Percentiles rank a stretch among this genome's conserved stretches.
These are phyloP conservation scores for Tachysurus vachellii DNA, from an alignment of 2,113 vertebrate genomes.

Conservation along the genomic window DNA sequence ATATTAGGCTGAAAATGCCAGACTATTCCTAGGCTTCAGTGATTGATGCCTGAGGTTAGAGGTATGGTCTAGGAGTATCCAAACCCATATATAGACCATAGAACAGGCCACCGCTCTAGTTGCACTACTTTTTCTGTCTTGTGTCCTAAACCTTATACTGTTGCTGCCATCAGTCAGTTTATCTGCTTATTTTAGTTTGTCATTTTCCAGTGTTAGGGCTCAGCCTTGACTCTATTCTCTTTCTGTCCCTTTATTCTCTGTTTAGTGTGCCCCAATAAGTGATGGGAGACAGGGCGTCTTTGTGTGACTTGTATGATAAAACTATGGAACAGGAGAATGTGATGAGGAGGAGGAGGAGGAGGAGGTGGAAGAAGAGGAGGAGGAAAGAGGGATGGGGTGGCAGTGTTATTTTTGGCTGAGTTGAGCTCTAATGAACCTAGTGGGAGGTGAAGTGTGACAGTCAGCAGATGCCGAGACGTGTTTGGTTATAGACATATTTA, in stretches of 20 bases:
- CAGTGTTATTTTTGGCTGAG: slow-evolving; percentile 53
- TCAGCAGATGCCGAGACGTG: slow-evolving; percentile 43
- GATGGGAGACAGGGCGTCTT: slow-evolving; percentile 30
- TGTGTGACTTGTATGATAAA: slow-evolving; percentile 43
- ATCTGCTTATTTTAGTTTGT: slow-evolving; percentile 19
- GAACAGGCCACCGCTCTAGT: not conserved
- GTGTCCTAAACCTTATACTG: slow-evolving; percentile 9
- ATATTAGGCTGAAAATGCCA: not conserved
- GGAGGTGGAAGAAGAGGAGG: slow-evolving; percentile 22
- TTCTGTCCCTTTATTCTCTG: not conserved
- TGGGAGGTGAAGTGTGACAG: slow-evolving; percentile 35
- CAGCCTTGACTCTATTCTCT: not conserved
- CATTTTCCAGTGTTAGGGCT: slow-evolving; percentile 21
- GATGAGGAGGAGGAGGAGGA: slow-evolving; percentile 20
- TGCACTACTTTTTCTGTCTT: slow-evolving; percentile 1
- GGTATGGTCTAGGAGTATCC: not conserved
- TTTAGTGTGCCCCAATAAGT: slow-evolving; percentile 1
- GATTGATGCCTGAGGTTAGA: not conserved
- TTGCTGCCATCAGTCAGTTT: not conserved
- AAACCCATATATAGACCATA: not conserved
- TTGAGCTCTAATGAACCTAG: slow-evolving; percentile 46
- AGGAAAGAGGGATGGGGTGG: slow-evolving; percentile 41
- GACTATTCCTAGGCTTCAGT: not conserved
- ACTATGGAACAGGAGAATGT: slow-evolving; percentile 26
- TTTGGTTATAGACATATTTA: slow-evolving; percentile 42